These are phyloP conservation scores for Diadema setosum DNA, from an alignment of 35 echinoderm and acorn worm species.

Conservation along the genomic window DNA sequence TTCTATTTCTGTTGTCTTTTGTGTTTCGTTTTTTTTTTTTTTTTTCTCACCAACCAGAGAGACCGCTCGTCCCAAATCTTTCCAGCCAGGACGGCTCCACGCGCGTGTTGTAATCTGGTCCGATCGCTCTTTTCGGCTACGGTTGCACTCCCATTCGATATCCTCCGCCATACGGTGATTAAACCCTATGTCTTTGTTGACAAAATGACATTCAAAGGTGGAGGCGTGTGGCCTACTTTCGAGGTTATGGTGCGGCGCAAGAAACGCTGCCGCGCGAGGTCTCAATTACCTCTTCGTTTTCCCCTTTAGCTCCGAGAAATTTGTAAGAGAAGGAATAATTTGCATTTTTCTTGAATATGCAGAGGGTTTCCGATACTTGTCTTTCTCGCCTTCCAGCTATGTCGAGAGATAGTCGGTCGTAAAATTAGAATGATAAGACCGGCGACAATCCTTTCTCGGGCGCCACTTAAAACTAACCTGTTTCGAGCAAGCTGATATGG, in stretches of 20 bases:
- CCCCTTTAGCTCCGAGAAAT: neutral
- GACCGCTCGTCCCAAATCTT: no score
- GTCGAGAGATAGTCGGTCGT: no score
- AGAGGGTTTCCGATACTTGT: no score
- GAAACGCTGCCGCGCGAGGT: neutral
- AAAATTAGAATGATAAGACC: no score
- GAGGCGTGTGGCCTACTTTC: neutral
- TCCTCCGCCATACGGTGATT: neutral
- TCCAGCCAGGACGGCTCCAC: neutral
- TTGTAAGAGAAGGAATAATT: neutral
- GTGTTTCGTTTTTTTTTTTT: no score
- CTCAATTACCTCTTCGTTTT: neutral
- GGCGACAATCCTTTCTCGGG: no score
- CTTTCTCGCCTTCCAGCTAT: no score
- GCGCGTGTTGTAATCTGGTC: neutral
- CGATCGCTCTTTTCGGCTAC: neutral
- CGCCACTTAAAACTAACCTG: no score
- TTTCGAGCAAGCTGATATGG: no score
- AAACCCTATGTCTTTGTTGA: neutral
- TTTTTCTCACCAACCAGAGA: no score
- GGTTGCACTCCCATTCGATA: neutral
- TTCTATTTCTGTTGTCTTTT: no score
- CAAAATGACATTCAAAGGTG: neutral
- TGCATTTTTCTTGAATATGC: neutral
- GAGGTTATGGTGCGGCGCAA: neutral